Percentiles rank a stretch among this genome's conserved stretches.
Evolutionary conservation across 2,797 vertebrate species (phyloP).

Genomic region (Trematomus bernacchii): DNA sequence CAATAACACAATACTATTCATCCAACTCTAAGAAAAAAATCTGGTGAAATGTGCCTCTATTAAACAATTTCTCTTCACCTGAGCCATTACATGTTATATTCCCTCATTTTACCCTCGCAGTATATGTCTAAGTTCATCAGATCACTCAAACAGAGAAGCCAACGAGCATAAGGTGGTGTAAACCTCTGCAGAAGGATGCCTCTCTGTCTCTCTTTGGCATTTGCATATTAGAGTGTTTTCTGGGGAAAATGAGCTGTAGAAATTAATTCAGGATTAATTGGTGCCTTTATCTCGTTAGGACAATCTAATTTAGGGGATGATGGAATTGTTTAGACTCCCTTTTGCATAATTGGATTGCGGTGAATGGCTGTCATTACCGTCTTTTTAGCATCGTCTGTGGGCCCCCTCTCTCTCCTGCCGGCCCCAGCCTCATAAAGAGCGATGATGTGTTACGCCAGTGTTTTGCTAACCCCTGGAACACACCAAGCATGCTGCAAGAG

Average conservation of each 20-base stretch:
- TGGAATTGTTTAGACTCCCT: constrained; percentile 99
- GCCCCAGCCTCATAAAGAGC: constrained; percentile 98
- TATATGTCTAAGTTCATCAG: constrained; percentile 54
- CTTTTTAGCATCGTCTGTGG: constrained; percentile 99
- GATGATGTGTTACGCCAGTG: constrained; percentile 96
- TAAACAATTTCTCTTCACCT: constrained; percentile 16
- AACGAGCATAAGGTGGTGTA: constrained; percentile 89
- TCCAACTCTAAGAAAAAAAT: constrained; percentile 32
- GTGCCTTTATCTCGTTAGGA: constrained; percentile 99
- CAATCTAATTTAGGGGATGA: constrained; percentile 99
- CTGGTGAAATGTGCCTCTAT: constrained; percentile 9
- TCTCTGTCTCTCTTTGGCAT: constrained; percentile 96
- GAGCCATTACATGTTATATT: constrained; percentile 19
- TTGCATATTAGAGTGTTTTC: constrained; percentile 99
- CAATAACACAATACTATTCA: constrained; percentile 42
- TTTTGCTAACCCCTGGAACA: constrained; percentile 95
- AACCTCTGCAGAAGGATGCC: constrained; percentile 89
- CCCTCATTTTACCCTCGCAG: constrained; percentile 33
- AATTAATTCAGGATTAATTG: constrained; percentile 99
- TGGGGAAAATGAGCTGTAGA: constrained; percentile 99
- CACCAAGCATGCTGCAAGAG: constrained; percentile 71
- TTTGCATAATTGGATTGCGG: constrained; percentile 99
- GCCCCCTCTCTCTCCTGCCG: constrained; percentile 92
- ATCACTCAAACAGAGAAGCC: constrained; percentile 78
- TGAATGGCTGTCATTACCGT: constrained; percentile 99